phyloP scores from a whole-genome alignment of 2,797 vertebrate species.

The Manis pentadactyla region DNA sequence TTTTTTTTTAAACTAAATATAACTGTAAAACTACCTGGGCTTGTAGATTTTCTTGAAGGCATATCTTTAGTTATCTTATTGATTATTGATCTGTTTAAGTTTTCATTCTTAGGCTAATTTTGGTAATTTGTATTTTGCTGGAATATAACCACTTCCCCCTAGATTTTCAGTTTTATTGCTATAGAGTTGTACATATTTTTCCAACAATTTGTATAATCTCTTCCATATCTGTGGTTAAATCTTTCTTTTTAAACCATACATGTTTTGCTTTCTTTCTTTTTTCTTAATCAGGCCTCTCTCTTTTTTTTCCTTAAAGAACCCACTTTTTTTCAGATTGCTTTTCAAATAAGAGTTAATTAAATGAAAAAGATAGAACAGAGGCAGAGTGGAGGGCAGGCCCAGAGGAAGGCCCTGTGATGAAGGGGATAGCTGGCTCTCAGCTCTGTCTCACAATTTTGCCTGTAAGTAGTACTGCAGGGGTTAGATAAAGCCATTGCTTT shows the following conservation, averaged over 20 bases:
- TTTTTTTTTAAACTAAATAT: background rate
- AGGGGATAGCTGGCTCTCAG: background rate
- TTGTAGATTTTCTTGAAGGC: background rate
- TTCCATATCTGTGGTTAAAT: background rate
- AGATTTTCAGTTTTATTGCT: conserved; percentile 43
- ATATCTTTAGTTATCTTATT: background rate
- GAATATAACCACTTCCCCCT: background rate
- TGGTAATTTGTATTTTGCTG: conserved; percentile 16
- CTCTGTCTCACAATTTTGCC: background rate
- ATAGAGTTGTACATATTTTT: background rate
- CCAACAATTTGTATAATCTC: background rate
- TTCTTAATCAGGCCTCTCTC: background rate
- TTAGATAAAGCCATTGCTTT: background rate
- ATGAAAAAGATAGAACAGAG: background rate
- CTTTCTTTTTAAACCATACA: background rate
- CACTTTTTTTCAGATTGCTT: background rate
- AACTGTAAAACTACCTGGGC: background rate
- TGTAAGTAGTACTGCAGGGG: background rate
- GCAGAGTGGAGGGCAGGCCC: background rate
- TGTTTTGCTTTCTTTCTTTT: background rate
- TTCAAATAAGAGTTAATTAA: background rate
- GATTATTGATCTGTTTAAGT: background rate
- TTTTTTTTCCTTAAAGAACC: background rate
- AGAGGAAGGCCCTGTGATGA: background rate
- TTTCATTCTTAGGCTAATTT: conserved; percentile 46